Percentiles rank a stretch among this genome's conserved stretches.
Evolutionary conservation across 2,888 invertebrate species (phyloP).

Genomic region (Sarcophaga carnaria): DNA sequence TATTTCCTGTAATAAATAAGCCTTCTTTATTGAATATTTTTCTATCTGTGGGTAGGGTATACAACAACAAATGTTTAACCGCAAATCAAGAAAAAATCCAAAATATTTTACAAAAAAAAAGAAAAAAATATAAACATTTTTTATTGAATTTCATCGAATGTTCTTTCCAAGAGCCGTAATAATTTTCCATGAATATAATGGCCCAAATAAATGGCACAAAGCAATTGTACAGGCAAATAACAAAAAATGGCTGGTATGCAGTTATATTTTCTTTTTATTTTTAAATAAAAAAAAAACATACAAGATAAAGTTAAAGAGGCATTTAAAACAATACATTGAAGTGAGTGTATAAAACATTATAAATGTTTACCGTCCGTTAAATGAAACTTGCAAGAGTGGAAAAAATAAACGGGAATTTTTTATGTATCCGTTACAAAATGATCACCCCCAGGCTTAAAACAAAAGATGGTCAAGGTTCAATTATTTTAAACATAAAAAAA

Average conservation of each 20-base stretch:
- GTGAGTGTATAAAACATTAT: neutral
- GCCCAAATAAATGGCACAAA: slow-evolving; percentile 66
- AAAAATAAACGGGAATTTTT: neutral
- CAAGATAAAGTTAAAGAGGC: slow-evolving; percentile 38
- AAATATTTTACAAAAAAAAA: neutral
- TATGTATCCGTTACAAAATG: slow-evolving; percentile 10
- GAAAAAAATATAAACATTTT: slow-evolving; percentile 32
- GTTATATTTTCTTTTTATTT: slow-evolving; percentile 33
- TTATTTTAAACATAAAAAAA: slow-evolving; percentile 29
- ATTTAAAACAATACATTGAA: slow-evolving; percentile 45
- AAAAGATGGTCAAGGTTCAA: slow-evolving; percentile 51
- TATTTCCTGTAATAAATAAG: no score
- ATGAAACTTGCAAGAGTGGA: neutral
- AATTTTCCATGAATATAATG: slow-evolving; percentile 62
- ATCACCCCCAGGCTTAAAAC: slow-evolving; percentile 11
- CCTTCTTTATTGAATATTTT: no score
- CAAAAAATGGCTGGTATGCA: slow-evolving; percentile 44
- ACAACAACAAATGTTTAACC: slow-evolving; percentile 36
- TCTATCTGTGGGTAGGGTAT: no score
- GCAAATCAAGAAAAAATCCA: slow-evolving; percentile 17
- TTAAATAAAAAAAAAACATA: slow-evolving; percentile 13
- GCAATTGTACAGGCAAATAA: slow-evolving; percentile 47
- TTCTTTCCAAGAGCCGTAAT: slow-evolving; percentile 36
- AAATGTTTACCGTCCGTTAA: slow-evolving; percentile 12
- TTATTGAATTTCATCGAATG: slow-evolving; percentile 44